Conservation (phyloP, 2,797 vertebrate genomes). For the Semotilus atromaculatus region DNA sequence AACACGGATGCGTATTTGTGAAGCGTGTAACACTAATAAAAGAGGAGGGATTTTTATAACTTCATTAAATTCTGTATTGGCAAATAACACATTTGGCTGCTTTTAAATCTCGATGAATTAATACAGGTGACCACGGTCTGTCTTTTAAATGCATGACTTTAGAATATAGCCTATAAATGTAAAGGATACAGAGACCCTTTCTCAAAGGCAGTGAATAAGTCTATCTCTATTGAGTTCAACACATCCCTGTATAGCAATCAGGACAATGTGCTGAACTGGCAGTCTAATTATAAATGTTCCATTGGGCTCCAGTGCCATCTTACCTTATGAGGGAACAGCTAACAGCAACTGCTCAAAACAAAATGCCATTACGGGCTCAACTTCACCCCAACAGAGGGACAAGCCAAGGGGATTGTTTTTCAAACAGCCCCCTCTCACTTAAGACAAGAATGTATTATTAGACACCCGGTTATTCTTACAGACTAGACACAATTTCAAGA, state of each 20-base stretch:
- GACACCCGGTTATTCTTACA: constrained; percentile 76
- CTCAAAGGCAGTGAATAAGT: constrained; percentile 75
- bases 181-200: constrained; percentile 33
- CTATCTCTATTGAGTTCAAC: constrained; percentile 79
- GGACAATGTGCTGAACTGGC: constrained; percentile 99
- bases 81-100: background rate
- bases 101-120: background rate
- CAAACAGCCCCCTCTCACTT: constrained; percentile 83
- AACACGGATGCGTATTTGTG: constrained; percentile 1
- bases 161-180: background rate
- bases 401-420: constrained; percentile 82
- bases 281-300: constrained; percentile 99
- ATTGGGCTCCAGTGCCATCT: constrained; percentile 93
- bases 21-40: background rate
- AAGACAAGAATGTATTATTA: constrained; percentile 83
- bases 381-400: constrained; percentile 81
- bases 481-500: constrained; percentile 71
- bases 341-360: constrained; percentile 94
- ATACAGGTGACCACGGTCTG: background rate
- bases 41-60: no score
- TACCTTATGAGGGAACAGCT: constrained; percentile 97
- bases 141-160: background rate
- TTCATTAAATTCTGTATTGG: background rate
- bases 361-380: constrained; percentile 90
- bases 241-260: constrained; percentile 89